Evolutionary conservation across 2,888 invertebrate genomes (phyloP).

Genomic region (Mesorhabditis spiculigera): DNA sequence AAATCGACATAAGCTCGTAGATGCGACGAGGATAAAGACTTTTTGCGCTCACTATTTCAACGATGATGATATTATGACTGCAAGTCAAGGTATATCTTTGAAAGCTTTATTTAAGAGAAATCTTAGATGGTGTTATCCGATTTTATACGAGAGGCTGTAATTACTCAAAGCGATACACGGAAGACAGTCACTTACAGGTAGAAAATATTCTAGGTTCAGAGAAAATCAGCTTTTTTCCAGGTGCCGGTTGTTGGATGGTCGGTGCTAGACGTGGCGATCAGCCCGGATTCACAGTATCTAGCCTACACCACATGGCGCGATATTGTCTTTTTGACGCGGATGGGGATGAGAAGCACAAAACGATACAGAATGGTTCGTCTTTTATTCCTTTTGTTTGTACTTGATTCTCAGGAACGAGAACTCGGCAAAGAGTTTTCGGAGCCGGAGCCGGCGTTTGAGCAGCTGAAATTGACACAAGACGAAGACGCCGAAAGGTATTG

Average conservation of each 20-base stretch:
- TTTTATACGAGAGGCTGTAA: not conserved
- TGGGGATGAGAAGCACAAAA: not conserved
- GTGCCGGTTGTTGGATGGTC: constrained; percentile 80
- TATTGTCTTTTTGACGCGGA: constrained; percentile 21
- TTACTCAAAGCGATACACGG: not conserved
- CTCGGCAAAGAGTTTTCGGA: no score
- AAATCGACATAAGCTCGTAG: constrained; percentile 36
- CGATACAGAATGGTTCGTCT: no score
- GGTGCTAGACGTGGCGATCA: constrained; percentile 77
- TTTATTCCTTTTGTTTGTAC: no score
- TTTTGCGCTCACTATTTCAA: constrained; percentile 48
- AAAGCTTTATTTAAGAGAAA: not conserved
- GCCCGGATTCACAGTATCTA: constrained; percentile 73
- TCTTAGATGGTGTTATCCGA: not conserved
- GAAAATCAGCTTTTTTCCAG: constrained; percentile 31
- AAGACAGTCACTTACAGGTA: not conserved
- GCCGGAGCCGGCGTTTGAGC: no score
- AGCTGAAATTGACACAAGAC: no score
- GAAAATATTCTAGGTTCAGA: no score
- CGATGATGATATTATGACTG: constrained; percentile 34
- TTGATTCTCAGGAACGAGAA: no score
- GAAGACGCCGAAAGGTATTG: no score
- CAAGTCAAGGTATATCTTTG: constrained; percentile 42
- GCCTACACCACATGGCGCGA: constrained; percentile 81
- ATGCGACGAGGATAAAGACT: constrained; percentile 33